Percentiles rank a stretch among this genome's conserved stretches.
These are phyloP conservation scores for Sinocyclocheilus anshuiensis DNA, from an alignment of 2,113 vertebrate species.

Conservation along the genomic window DNA sequence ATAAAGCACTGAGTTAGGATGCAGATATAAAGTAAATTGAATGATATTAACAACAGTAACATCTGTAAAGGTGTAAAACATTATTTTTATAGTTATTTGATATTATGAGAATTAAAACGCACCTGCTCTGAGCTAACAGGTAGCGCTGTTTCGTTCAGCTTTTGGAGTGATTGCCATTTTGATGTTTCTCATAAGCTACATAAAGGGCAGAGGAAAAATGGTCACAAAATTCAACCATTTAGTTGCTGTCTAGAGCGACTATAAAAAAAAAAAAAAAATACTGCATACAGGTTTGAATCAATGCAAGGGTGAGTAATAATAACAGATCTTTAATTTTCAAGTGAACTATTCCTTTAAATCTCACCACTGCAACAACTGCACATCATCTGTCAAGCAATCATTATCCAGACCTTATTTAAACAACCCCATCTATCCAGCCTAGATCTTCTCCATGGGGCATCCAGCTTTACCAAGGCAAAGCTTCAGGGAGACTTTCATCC, in stretches of 20 bases:
- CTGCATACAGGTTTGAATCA: too few relatives aligned
- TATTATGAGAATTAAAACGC: not conserved
- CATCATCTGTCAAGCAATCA: conserved; percentile 27
- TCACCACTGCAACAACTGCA: not conserved
- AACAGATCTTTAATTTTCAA: not conserved
- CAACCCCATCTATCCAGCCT: conserved; percentile 24
- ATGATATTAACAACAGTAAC: not conserved
- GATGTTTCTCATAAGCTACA: too few relatives aligned
- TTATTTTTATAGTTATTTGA: too few relatives aligned
- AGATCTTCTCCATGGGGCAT: conserved; percentile 5
- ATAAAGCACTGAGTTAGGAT: not conserved
- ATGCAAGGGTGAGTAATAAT: not conserved
- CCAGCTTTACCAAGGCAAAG: conserved; percentile 42
- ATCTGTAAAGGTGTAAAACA: not conserved
- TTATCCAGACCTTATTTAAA: conserved; percentile 29
- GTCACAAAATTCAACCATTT: too few relatives aligned
- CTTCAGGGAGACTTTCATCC: conserved; percentile 46
- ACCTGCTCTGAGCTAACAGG: not conserved
- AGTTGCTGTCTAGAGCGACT: too few relatives aligned
- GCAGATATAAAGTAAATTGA: not conserved
- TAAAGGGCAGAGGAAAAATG: too few relatives aligned
- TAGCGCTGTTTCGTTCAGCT: too few relatives aligned
- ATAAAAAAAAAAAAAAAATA: too few relatives aligned
- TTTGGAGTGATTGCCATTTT: too few relatives aligned
- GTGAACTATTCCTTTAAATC: conserved; percentile 5